phyloP scores from a whole-genome alignment of 2,113 vertebrate genomes.

The Alethe castanea region DNA sequence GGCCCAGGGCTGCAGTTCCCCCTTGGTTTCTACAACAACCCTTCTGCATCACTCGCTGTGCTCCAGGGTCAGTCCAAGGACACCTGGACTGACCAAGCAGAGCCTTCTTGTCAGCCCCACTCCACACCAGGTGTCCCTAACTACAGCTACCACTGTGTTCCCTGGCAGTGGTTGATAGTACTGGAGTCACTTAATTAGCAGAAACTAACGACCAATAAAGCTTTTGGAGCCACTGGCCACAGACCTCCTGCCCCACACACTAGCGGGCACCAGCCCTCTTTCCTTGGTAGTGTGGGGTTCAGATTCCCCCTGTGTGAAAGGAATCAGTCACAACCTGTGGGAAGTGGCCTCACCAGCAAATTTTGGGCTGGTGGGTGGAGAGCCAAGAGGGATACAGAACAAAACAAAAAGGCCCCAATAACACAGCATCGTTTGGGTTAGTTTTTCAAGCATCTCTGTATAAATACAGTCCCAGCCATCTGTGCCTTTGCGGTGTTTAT shows the following conservation, averaged over 20 bases:
- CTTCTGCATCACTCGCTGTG: accelerated
- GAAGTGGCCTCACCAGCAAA: background rate
- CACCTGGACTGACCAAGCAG: accelerated
- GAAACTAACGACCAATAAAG: slow-evolving; percentile 5
- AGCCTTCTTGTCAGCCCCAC: background rate
- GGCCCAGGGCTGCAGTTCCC: background rate
- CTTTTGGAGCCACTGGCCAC: background rate
- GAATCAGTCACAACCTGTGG: background rate
- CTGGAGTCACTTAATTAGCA: background rate
- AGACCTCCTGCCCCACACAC: background rate
- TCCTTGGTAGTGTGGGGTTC: accelerated
- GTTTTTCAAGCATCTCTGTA: background rate
- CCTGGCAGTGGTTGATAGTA: background rate
- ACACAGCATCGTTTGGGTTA: accelerated
- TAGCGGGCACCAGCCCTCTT: background rate
- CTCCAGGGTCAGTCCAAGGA: background rate
- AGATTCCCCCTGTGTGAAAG: background rate
- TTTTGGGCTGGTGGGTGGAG: background rate
- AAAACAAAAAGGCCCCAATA: background rate
- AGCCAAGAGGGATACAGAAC: background rate
- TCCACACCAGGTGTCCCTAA: background rate
- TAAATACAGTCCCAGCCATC: background rate
- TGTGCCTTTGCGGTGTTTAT: background rate
- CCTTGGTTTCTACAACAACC: background rate
- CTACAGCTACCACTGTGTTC: background rate